Base-by-base conservation (phyloP, 2,888 invertebrate species). In the Eulithis testata region DNA sequence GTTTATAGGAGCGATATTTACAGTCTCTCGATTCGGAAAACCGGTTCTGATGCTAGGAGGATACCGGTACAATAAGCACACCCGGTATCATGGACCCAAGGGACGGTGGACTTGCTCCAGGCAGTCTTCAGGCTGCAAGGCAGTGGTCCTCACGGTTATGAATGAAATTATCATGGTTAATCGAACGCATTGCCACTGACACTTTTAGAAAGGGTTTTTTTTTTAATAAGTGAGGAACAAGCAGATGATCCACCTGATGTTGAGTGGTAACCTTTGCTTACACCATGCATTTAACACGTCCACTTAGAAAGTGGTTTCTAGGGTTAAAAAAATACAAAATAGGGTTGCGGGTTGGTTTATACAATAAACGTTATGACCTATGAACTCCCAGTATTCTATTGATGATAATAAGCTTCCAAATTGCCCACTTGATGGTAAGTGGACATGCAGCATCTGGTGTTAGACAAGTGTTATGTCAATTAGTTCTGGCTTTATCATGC, bases 51-150 rank as follows among this genome's bases (percentile, higher is more conserved):
- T 65, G 37, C 51, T 76, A n/a, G 71, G 69, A 0, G 55, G 61
- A 1, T 62, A 74, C 44, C 65, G 74, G 36, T 81, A 72, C 49
- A 74, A 74, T 50, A 72, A 70, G 37, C 58, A 73, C 14, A 67
- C 72, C 52, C 63, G 59, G 0, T 73, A 68, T 43, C 65, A 36
- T 0, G 77, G 81, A 2, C 21, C 73, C 3, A 76, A 60, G 11
- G 73, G 45, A 8, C 69, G 75, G 21, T 84, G 83, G 84, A 60
- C 61, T 14, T 65, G 65, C 47, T 51, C 62, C 21, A 51, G 53
- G 43, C 14, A 43, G 47, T 60, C 62, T 9, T 44, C 52, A 7
- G 50, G 63, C 14, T 67, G 66, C 57, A 63, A 60, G 55, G 66
- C 63, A 12, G 3, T 44, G 7, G 47, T 60, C 40, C 8, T 60